Evolutionary conservation across 2,113 vertebrate species (phyloP).

Genomic region (Peromyscus leucopus): DNA sequence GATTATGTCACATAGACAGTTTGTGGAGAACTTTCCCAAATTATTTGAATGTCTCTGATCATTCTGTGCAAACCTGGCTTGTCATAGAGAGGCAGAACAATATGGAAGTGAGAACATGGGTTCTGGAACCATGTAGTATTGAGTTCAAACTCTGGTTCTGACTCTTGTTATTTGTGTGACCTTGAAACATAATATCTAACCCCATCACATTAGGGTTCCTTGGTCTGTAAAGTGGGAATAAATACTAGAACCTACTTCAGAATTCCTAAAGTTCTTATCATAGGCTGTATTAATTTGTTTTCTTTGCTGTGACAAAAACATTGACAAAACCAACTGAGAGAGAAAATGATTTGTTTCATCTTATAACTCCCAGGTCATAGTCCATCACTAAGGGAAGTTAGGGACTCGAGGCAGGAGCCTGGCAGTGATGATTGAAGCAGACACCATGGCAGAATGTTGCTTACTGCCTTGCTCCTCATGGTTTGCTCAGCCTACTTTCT

Average conservation of each 20-base stretch:
- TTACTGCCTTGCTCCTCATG: not conserved
- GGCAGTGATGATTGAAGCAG: not conserved
- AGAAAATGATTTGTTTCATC: not conserved
- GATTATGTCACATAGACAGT: not conserved
- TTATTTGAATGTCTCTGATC: not conserved
- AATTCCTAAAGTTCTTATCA: not conserved
- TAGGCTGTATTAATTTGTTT: not conserved
- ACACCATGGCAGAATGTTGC: not conserved
- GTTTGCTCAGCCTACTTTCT: not conserved
- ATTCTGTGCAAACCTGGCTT: not conserved
- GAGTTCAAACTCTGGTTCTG: not conserved
- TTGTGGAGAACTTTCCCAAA: not conserved
- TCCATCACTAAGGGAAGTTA: not conserved
- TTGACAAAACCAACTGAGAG: not conserved
- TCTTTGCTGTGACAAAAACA: not conserved
- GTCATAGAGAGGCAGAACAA: not conserved
- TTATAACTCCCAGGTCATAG: not conserved
- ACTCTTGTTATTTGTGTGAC: not conserved
- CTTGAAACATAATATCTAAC: not conserved
- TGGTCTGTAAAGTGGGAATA: conserved; percentile 6
- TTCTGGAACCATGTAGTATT: not conserved
- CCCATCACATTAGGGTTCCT: not conserved
- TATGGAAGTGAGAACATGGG: not conserved
- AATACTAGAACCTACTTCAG: not conserved
- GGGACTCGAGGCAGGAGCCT: not conserved